Conservation (phyloP, 2,797 vertebrate genomes). For the Pelochelys cantorii region DNA sequence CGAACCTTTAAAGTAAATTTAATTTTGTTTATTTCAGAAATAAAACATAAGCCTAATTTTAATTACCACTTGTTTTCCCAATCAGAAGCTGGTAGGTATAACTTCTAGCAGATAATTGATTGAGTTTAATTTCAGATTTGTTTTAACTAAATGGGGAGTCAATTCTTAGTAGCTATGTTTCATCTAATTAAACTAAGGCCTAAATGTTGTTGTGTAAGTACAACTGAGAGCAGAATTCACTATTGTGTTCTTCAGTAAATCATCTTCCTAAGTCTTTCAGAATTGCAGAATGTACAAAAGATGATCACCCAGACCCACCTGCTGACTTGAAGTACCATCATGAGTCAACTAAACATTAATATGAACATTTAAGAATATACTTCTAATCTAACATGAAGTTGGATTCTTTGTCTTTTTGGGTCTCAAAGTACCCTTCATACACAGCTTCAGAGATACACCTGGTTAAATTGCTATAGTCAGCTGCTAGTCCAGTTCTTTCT, state of each 20-base stretch:
- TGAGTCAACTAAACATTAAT: neutral
- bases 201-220: neutral
- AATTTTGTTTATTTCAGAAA: neutral
- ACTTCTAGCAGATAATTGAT: neutral
- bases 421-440: neutral
- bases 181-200: neutral
- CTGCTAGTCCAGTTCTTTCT: neutral
- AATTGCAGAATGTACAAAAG: neutral
- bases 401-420: neutral
- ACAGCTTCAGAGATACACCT: neutral
- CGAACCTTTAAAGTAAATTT: neutral
- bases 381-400: neutral
- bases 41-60: neutral
- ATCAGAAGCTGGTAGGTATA: neutral
- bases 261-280: neutral
- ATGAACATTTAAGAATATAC: neutral
- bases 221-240: neutral
- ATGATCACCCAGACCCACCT: neutral
- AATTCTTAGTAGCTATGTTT: neutral
- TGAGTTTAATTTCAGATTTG: neutral
- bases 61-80: neutral
- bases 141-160: slow-evolving; percentile 6
- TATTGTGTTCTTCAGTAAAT: neutral
- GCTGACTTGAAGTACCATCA: neutral
- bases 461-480: rapidly evolving